Evolutionary conservation across 2,113 vertebrate genomes (phyloP).

Genomic region (Mobula birostris): DNA sequence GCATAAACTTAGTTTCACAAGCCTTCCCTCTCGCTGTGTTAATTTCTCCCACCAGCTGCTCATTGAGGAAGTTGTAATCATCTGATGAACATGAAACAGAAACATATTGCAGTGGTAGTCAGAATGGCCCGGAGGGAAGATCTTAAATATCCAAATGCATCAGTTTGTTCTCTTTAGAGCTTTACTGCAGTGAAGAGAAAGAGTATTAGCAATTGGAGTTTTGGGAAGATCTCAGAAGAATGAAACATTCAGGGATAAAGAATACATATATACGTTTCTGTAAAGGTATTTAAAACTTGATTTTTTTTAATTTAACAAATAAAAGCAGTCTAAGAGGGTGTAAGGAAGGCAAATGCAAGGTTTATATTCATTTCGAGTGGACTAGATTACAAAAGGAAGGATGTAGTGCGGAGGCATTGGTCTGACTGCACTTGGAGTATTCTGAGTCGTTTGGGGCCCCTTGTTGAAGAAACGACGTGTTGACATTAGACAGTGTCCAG

Average conservation of each 20-base stretch:
- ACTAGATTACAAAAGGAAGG: too few relatives aligned
- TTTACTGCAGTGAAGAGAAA: not conserved
- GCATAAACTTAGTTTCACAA: not conserved
- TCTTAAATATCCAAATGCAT: not conserved
- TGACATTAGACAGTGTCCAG: too few relatives aligned
- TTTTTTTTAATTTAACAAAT: not conserved
- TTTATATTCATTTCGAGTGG: too few relatives aligned
- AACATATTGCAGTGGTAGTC: not conserved
- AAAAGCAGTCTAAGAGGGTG: too few relatives aligned
- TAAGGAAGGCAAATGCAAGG: too few relatives aligned
- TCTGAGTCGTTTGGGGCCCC: too few relatives aligned
- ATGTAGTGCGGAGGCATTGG: too few relatives aligned
- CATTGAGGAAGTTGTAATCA: not conserved
- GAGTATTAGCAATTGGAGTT: not conserved
- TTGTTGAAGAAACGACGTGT: too few relatives aligned
- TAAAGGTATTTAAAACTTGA: slow-evolving; percentile 22
- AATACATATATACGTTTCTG: not conserved
- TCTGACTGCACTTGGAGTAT: too few relatives aligned
- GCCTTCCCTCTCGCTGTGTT: not conserved
- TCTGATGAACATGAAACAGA: not conserved
- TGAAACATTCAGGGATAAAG: slow-evolving; percentile 17
- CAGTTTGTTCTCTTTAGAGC: not conserved
- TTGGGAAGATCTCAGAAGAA: not conserved
- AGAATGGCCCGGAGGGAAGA: not conserved
- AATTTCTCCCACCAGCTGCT: not conserved